Percentiles rank a stretch among this genome's conserved stretches.
Evolutionary conservation across 2,113 vertebrate genomes (phyloP).

Genomic region (Periophthalmodon schlosseri): DNA sequence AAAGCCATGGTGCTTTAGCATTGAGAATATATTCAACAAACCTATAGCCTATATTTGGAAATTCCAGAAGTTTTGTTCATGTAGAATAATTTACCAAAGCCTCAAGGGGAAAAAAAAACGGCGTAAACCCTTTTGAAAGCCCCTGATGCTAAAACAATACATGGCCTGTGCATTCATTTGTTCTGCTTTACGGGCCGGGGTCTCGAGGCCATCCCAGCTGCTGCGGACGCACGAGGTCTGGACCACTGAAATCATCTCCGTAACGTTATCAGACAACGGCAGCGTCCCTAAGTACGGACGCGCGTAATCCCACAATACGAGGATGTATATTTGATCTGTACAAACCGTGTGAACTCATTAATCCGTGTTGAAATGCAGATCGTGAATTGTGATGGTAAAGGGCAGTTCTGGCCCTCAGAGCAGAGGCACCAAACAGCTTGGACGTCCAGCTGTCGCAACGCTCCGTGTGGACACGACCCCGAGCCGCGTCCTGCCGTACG

Average conservation of each 20-base stretch:
- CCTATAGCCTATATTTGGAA: no score
- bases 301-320: not conserved
- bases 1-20: no score
- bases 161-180: not conserved
- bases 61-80: no score
- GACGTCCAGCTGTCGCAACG: slow-evolving; percentile 1
- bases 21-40: no score
- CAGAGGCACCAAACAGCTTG: slow-evolving; percentile 1
- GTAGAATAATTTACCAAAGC: no score
- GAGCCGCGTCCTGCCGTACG: not conserved
- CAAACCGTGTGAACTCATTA: not conserved
- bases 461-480: not conserved
- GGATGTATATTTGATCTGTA: not conserved
- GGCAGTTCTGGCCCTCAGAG: not conserved
- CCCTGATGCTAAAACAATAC: no score
- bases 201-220: not conserved
- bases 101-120: no score
- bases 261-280: not conserved
- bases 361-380: not conserved
- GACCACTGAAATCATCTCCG: not conserved
- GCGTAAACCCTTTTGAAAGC: not conserved
- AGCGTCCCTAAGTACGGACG: not conserved
- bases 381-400: not conserved
- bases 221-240: not conserved
- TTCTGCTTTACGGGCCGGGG: not conserved